A percentile compares a stretch with the other conserved stretches of the same genome.
These are phyloP conservation scores for Ectropis grisescens DNA, from an alignment of 1,140 invertebrate genomes.

Conservation along the genomic window DNA sequence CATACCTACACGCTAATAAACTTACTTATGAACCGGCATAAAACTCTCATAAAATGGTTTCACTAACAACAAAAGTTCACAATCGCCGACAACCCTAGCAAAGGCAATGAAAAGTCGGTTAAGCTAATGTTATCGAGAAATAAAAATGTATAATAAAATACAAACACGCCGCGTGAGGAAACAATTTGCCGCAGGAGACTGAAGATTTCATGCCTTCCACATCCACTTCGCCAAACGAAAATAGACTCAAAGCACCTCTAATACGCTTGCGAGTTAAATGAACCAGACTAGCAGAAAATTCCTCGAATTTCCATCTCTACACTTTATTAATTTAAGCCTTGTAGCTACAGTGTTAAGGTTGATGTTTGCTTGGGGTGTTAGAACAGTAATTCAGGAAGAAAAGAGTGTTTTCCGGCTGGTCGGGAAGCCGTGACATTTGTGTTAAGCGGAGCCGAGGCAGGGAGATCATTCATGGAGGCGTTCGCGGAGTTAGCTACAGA, in stretches of 20 bases:
- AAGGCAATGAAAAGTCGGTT: conserved; percentile 69
- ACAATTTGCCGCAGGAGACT: conserved; percentile 68
- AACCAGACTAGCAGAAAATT: conserved; percentile 39
- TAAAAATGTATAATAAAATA: conserved; percentile 71
- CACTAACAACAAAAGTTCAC: no score
- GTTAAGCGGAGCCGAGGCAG: conserved; percentile 57
- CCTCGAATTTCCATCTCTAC: conserved; percentile 47
- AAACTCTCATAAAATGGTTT: no score
- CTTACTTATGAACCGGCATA: no score
- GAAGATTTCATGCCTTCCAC: conserved; percentile 58
- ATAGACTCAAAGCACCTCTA: conserved; percentile 6
- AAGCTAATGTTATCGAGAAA: conserved; percentile 70
- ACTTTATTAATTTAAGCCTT: conserved; percentile 17
- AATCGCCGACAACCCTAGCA: conserved; percentile 42
- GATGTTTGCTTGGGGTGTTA: conserved; percentile 16
- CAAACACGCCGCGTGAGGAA: conserved; percentile 66
- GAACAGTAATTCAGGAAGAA: conserved; percentile 56
- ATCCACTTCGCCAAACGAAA: conserved; percentile 14
- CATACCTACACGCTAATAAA: no score
- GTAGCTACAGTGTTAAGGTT: conserved; percentile 20
- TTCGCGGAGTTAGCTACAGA: no score
- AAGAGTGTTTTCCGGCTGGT: conserved; percentile 66
- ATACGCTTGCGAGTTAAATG: conserved; percentile 30
- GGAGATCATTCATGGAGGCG: conserved; percentile 50
- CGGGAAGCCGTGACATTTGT: conserved; percentile 64